These are phyloP conservation scores for Furnarius figulus DNA, from an alignment of 2,113 vertebrate species.

Conservation along the genomic window DNA sequence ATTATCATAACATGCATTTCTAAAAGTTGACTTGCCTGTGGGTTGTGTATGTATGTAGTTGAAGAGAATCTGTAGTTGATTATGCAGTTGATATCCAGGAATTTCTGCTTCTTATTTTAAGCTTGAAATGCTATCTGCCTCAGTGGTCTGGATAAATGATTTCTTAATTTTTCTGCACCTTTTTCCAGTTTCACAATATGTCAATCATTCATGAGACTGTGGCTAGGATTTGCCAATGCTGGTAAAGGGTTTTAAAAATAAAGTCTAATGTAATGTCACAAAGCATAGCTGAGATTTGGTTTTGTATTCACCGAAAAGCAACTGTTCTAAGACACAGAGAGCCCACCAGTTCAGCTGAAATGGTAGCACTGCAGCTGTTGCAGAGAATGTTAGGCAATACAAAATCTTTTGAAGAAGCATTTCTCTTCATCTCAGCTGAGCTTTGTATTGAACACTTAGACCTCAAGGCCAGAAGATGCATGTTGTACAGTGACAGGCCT, in stretches of 20 bases:
- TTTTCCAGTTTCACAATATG: not conserved
- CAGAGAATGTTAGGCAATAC: not conserved
- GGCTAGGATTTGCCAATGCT: not conserved
- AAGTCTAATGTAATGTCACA: not conserved
- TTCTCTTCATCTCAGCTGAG: not conserved
- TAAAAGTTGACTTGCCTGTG: not conserved
- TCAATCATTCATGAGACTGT: not conserved
- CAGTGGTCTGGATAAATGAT: not conserved
- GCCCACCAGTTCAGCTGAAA: not conserved
- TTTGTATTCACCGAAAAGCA: not conserved
- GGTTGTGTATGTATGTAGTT: not conserved
- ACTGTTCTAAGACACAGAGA: not conserved
- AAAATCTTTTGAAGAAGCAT: not conserved
- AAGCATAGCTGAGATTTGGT: not conserved
- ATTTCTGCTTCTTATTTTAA: conserved; percentile 1
- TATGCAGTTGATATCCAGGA: not conserved
- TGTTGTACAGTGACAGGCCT: not conserved
- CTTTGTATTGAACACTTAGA: not conserved
- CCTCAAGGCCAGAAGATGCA: not conserved
- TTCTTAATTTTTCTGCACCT: not conserved
- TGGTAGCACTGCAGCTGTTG: not conserved
- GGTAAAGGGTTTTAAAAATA: not conserved
- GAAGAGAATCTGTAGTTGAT: not conserved
- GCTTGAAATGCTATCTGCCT: not conserved
- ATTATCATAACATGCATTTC: not conserved